These are phyloP conservation scores for Irena cyanogastra DNA, from an alignment of 2,113 vertebrate genomes.

Conservation along the genomic window DNA sequence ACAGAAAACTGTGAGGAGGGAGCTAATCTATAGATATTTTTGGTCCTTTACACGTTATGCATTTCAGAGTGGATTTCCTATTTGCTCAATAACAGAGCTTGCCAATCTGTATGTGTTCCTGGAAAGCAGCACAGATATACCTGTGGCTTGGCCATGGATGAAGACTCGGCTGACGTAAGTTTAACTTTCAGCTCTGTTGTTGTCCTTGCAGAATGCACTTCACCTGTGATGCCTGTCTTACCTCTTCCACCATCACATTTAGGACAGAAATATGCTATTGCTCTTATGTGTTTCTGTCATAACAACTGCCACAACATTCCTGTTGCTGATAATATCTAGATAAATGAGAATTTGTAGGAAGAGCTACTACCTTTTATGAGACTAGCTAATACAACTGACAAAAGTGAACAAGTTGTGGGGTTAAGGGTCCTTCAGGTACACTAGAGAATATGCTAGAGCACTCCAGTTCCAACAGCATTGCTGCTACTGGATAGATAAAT, in stretches of 20 bases:
- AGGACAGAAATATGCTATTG: neutral
- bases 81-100: neutral
- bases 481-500: neutral
- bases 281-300: neutral
- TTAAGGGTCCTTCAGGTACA: constrained; percentile 12
- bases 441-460: constrained; percentile 2
- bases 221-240: neutral
- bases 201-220: neutral
- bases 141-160: neutral
- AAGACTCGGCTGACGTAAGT: neutral
- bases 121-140: neutral
- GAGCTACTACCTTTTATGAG: constrained; percentile 9
- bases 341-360: neutral
- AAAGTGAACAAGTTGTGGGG: constrained; percentile 17
- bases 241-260: neutral
- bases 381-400: neutral
- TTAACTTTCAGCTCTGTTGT: neutral
- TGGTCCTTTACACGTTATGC: neutral
- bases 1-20: neutral
- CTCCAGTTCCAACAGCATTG: neutral
- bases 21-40: neutral
- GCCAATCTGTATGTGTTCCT: neutral
- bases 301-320: neutral
- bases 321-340: neutral
- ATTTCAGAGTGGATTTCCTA: neutral